Evolutionary conservation across 2,888 invertebrate species (phyloP).

Genomic region (Hypselothyrea guttata): DNA sequence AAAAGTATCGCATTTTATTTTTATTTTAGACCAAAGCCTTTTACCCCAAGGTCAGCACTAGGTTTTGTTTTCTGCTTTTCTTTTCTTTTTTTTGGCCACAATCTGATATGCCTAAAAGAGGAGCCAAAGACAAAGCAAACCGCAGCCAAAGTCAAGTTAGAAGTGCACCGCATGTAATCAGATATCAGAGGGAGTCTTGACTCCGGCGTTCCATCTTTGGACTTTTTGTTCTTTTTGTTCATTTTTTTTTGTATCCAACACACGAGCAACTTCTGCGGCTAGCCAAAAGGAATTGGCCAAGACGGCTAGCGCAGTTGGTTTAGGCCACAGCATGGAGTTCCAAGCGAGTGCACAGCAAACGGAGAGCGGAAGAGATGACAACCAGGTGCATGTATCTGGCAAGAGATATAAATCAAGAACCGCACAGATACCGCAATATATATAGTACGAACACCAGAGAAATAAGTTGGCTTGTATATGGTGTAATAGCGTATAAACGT

Average conservation of each 20-base stretch:
- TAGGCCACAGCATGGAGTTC: conserved; percentile 38
- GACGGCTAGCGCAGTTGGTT: neutral
- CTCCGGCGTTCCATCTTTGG: too few relatives aligned
- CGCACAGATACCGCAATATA: neutral
- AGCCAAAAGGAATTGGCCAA: neutral
- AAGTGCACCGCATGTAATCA: conserved; percentile 65
- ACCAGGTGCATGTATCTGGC: conserved; percentile 56
- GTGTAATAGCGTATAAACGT: too few relatives aligned
- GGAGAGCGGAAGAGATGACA: conserved; percentile 55
- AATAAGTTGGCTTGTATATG: too few relatives aligned
- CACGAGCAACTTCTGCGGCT: conserved; percentile 10
- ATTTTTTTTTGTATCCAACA: conserved; percentile 41
- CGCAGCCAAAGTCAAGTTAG: conserved; percentile 48
- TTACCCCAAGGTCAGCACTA: conserved; percentile 51
- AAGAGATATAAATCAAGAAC: conserved; percentile 47
- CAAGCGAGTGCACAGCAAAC: conserved; percentile 53
- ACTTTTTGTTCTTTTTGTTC: conserved; percentile 21
- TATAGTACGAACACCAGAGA: too few relatives aligned
- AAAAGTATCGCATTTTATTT: neutral
- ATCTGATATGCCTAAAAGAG: conserved; percentile 66
- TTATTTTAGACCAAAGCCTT: conserved; percentile 2
- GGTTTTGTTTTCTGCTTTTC: too few relatives aligned
- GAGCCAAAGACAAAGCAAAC: conserved; percentile 24
- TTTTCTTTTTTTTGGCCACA: conserved; percentile 44
- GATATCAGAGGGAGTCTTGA: conserved; percentile 50